A percentile compares a stretch with the other conserved stretches of the same genome.
These are phyloP conservation scores for Hydrolagus colliei DNA, from an alignment of 2,797 vertebrate genomes.

Conservation along the genomic window DNA sequence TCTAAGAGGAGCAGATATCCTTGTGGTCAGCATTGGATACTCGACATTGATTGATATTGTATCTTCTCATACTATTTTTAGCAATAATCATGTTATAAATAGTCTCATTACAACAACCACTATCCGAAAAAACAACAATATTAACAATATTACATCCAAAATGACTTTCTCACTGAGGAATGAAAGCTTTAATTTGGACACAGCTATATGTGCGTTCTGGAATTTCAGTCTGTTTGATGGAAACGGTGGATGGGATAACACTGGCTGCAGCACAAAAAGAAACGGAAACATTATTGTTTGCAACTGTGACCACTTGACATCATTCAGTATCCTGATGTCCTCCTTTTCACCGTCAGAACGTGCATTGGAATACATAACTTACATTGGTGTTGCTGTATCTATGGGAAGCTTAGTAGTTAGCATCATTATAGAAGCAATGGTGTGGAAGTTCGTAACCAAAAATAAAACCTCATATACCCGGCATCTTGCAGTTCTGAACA, in stretches of 20 bases:
- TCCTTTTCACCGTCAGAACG: slow-evolving; percentile 27
- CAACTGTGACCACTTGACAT: slow-evolving; percentile 73
- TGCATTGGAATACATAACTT: slow-evolving; percentile 59
- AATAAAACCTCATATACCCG: slow-evolving; percentile 75
- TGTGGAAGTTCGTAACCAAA: slow-evolving; percentile 76
- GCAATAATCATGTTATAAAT: slow-evolving; percentile 42
- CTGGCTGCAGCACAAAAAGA: slow-evolving; percentile 51
- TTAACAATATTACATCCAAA: slow-evolving; percentile 47
- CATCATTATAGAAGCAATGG: slow-evolving; percentile 69
- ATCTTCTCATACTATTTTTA: not conserved
- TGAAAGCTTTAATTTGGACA: slow-evolving; percentile 36
- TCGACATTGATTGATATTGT: slow-evolving; percentile 59
- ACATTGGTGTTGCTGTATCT: slow-evolving; percentile 70
- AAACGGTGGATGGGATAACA: slow-evolving; percentile 59
- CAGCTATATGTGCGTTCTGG: slow-evolving; percentile 76
- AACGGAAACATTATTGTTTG: slow-evolving; percentile 49
- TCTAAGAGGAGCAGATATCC: slow-evolving; percentile 32
- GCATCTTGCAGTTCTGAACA: slow-evolving; percentile 78
- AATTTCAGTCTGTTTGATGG: slow-evolving; percentile 58
- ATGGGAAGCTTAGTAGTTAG: slow-evolving; percentile 67
- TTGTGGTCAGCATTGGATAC: slow-evolving; percentile 64
- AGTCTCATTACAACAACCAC: slow-evolving; percentile 63
- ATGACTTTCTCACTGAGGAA: slow-evolving; percentile 59
- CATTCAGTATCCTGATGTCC: slow-evolving; percentile 87
- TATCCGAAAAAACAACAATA: slow-evolving; percentile 36